These are phyloP conservation scores for Bombus pyrosoma DNA, from an alignment of 1,140 invertebrate genomes.

Conservation along the genomic window DNA sequence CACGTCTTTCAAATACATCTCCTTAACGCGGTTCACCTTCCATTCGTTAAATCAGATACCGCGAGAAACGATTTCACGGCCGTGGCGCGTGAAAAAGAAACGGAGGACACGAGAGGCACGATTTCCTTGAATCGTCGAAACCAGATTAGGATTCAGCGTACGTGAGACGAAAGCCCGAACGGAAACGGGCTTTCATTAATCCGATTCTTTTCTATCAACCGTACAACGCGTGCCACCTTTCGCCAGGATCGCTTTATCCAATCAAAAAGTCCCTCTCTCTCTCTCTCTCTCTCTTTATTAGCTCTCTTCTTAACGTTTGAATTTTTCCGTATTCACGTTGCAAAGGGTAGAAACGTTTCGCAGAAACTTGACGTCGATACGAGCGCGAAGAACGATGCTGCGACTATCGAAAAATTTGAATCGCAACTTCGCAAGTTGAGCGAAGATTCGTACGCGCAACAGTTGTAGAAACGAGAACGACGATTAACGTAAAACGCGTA, in stretches of 20 bases:
- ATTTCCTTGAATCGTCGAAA: constrained; percentile 51
- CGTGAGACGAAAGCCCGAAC: constrained; percentile 54
- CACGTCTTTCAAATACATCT: neutral
- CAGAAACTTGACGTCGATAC: too few relatives aligned
- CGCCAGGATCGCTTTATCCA: neutral
- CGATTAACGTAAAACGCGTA: constrained; percentile 4
- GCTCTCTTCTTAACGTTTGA: too few relatives aligned
- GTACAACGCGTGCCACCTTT: constrained; percentile 32
- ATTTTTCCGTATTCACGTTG: too few relatives aligned
- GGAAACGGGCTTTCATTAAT: constrained; percentile 59
- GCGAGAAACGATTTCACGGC: constrained; percentile 7
- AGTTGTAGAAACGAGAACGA: too few relatives aligned
- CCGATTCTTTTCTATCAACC: constrained; percentile 47
- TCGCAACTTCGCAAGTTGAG: fast-evolving
- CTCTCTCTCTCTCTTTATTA: too few relatives aligned
- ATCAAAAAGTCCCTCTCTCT: neutral
- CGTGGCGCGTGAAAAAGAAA: constrained; percentile 11
- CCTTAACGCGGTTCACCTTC: neutral
- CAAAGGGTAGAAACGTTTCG: too few relatives aligned
- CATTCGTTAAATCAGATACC: constrained; percentile 29
- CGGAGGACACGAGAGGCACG: constrained; percentile 1
- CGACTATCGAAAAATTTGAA: neutral
- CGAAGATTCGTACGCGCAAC: neutral
- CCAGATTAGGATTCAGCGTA: constrained; percentile 64
- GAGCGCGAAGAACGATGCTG: too few relatives aligned